These are phyloP conservation scores for Acanthurus leucopareius DNA, from an alignment of 2,797 vertebrate genomes.

Conservation along the genomic window DNA sequence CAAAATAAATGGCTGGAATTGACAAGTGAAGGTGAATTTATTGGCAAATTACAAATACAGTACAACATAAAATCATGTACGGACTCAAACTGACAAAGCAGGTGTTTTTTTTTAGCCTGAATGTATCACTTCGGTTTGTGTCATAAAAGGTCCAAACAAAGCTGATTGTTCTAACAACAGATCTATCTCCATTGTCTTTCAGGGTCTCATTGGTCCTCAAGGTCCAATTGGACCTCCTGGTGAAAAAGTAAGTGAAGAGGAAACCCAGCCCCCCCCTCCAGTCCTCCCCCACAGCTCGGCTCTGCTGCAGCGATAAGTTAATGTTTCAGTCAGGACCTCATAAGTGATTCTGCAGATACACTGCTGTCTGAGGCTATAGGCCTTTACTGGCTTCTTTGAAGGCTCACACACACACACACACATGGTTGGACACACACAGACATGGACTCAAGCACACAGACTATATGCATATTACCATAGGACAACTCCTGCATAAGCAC, in stretches of 20 bases:
- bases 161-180: conserved; percentile 8
- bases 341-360: conserved; percentile 83
- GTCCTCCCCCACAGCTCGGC: conserved; percentile 25
- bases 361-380: conserved; percentile 62
- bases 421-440: neutral
- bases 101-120: no score
- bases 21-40: neutral
- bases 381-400: conserved; percentile 45
- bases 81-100: no score
- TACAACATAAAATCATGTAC: neutral
- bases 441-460: conserved; percentile 8
- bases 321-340: conserved; percentile 58
- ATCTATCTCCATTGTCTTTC: conserved; percentile 71
- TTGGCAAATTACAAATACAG: conserved; percentile 12
- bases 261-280: conserved; percentile 28
- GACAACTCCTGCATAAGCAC: conserved; percentile 41
- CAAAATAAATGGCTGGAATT: conserved; percentile 4
- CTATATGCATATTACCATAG: conserved; percentile 33
- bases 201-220: conserved; percentile 98
- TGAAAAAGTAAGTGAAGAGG: conserved; percentile 93
- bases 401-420: conserved; percentile 24
- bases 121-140: no score
- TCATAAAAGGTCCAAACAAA: neutral
- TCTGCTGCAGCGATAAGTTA: conserved; percentile 65
- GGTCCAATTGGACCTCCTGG: conserved; percentile 97